A percentile compares a stretch with the other conserved stretches of the same genome.
phyloP scores from a whole-genome alignment of 2,113 vertebrate genomes.

The Butorides virescens region DNA sequence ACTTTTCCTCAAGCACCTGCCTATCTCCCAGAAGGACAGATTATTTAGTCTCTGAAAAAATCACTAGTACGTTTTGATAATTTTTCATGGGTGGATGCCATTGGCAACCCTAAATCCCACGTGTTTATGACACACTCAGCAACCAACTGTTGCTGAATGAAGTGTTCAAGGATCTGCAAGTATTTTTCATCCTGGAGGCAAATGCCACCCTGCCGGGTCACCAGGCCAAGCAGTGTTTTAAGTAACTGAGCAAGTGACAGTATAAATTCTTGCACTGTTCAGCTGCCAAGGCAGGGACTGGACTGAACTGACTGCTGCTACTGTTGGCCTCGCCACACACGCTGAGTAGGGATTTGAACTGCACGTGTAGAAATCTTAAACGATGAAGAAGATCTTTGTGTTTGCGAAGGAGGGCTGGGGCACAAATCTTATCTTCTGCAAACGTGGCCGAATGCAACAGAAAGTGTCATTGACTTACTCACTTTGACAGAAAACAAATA shows the following conservation, averaged over 20 bases:
- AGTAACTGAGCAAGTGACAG: background rate
- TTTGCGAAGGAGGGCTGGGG: background rate
- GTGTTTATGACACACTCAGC: background rate
- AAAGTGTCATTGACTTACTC: background rate
- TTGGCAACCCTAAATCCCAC: background rate
- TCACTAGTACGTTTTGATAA: background rate
- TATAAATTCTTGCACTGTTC: slow-evolving; percentile 9
- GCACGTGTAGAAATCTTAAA: background rate
- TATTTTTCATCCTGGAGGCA: background rate
- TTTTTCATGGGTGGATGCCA: background rate
- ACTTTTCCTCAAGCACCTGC: background rate
- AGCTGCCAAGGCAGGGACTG: background rate
- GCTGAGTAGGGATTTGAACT: background rate
- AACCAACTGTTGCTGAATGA: background rate
- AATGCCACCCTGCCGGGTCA: slow-evolving; percentile 12
- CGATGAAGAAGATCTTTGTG: slow-evolving; percentile 6
- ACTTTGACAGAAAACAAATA: background rate
- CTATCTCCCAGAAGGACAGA: background rate
- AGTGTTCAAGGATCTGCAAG: background rate
- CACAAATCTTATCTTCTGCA: background rate
- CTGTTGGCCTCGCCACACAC: background rate
- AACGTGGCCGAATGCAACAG: background rate
- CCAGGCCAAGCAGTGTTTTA: background rate
- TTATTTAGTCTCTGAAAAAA: background rate
- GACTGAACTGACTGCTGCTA: background rate